Conservation (phyloP, 2,113 vertebrate genomes). For the Lamprologus sp. region DNA sequence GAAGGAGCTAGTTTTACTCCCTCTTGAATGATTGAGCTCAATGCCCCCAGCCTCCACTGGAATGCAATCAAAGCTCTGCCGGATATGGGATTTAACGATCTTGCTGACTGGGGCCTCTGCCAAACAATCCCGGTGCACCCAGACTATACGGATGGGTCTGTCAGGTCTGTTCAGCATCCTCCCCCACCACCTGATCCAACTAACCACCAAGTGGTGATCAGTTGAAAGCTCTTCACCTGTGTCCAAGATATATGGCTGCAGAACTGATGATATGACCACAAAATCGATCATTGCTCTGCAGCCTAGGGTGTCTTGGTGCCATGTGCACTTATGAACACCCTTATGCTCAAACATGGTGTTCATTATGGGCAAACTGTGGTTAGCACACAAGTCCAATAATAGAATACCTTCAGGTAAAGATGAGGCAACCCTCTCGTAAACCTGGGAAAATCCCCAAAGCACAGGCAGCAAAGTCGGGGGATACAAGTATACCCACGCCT, state of each 20-base stretch:
- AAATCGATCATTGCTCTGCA: not conserved
- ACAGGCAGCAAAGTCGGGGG: not conserved
- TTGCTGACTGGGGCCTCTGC: not conserved
- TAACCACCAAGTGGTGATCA: not conserved
- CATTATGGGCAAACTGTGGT: not conserved
- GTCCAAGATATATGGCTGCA: not conserved
- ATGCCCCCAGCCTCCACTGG: not conserved
- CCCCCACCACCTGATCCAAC: not conserved
- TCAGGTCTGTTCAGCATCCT: not conserved
- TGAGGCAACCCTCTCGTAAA: not conserved
- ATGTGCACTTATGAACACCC: not conserved
- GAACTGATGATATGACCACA: not conserved
- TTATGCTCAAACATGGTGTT: not conserved
- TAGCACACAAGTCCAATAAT: not conserved
- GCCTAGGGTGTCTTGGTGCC: not conserved
- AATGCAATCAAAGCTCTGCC: not conserved
- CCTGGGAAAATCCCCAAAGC: fast-evolving
- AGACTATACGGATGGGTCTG: not conserved
- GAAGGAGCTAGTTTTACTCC: not conserved
- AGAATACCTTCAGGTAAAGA: not conserved
- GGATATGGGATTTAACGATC: not conserved
- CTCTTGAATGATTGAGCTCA: not conserved
- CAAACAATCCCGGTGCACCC: not conserved
- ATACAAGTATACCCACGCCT: not conserved
- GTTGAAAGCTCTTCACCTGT: not conserved